Base-by-base conservation (phyloP, 2,888 invertebrate genomes). In the Mechanitis messenoides region DNA sequence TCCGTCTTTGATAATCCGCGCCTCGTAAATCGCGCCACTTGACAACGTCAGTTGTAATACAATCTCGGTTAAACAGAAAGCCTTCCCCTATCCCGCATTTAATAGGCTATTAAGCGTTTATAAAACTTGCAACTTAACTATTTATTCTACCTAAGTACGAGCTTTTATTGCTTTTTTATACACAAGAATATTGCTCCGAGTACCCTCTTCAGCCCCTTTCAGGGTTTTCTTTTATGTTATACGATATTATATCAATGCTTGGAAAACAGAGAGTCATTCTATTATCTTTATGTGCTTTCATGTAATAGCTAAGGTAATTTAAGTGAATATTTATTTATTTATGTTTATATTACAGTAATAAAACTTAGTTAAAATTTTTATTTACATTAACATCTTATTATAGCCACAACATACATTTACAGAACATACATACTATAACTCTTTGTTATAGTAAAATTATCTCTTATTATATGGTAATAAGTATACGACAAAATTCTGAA, bases 91-190 rank as follows among this genome's bases (percentile, higher is more conserved):
- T 53, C 38, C 58, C n/a, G 59, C 56, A 56, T 53, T 46, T 55
- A 61, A 56, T 55, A 59, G 55, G 55, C 57, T 60, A 38, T 58
- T 64, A 61, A 55, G 56, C 59, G 61, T 61, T 63, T 57, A 65
- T 61, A 53, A 61, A 61, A 61, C 61, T 65, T 61, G 61, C 61
- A 59, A 57, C 47, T 63, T 59, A 38, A 63, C 59, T 66, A 60
- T 59, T 61, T 59, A 66, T 66, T 58, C 53, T 63, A 53, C 54
- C 56, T 60, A 59, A 65, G 58, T 35, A 47, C 50, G 53, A 58
- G 59, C 55, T 66, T 64, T 59, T 66, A 63, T 63, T 61, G 57
- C 61, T 55, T 63, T 57, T 66, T 61, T 46, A 62, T 62, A 47
- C 59, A 54, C 57, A 55, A 55, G 61, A 54, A 57, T 59, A 61